These are phyloP conservation scores for Tryphoninae sp. DNA, from an alignment of 2,888 invertebrate species.

Conservation along the genomic window DNA sequence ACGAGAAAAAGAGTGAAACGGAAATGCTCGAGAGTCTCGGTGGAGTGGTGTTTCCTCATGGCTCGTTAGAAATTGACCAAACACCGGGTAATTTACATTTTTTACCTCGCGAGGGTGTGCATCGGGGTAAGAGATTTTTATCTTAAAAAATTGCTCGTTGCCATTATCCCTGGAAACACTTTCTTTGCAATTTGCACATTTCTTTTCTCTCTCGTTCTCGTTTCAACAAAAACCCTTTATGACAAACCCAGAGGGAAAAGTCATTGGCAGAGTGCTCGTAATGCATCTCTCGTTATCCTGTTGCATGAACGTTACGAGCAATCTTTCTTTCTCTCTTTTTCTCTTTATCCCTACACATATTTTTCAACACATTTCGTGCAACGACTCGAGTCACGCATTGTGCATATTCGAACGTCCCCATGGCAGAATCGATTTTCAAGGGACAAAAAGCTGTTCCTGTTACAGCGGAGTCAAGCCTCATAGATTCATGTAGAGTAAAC, in stretches of 20 bases:
- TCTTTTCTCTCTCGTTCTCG: conserved; percentile 5
- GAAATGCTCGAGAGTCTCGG: conserved; percentile 8
- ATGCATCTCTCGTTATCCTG: conserved; percentile 44
- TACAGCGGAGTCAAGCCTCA: neutral
- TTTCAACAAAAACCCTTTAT: neutral
- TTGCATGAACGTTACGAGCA: conserved; percentile 27
- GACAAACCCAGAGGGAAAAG: conserved; percentile 19
- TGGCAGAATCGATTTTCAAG: conserved; percentile 54
- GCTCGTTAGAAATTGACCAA: conserved; percentile 34
- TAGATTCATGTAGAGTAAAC: neutral
- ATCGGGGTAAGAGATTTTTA: conserved; percentile 19
- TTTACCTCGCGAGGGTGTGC: neutral
- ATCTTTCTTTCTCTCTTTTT: conserved; percentile 22
- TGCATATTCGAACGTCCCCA: conserved; percentile 28
- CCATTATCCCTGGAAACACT: conserved; percentile 47
- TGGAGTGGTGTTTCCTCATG: conserved; percentile 21
- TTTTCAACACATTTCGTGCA: conserved; percentile 49
- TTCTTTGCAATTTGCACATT: conserved; percentile 18
- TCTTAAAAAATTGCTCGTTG: conserved; percentile 53
- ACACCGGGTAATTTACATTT: conserved; percentile 49
- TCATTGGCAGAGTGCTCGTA: conserved; percentile 46
- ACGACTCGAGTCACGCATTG: conserved; percentile 58
- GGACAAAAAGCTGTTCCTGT: neutral
- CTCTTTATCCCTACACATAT: conserved; percentile 21
- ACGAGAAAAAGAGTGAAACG: neutral